phyloP scores from a whole-genome alignment of 2,797 vertebrate species.

The Gallinago solitaria region DNA sequence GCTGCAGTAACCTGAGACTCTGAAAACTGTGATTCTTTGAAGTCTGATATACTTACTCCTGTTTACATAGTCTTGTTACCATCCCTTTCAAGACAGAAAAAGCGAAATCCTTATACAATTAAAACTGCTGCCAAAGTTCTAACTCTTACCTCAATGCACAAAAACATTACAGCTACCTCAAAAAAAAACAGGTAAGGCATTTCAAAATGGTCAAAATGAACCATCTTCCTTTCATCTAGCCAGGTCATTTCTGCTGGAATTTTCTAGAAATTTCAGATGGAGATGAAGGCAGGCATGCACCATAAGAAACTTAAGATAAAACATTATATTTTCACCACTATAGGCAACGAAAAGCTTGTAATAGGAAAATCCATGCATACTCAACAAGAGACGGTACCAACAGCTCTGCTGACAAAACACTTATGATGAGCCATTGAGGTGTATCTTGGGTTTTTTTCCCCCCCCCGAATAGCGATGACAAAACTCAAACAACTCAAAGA shows the following conservation, averaged over 20 bases:
- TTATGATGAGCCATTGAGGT: neutral
- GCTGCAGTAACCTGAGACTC: neutral
- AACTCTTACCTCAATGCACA: neutral
- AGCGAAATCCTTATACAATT: neutral
- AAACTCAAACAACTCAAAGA: neutral
- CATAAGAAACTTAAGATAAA: neutral
- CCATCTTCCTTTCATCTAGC: neutral
- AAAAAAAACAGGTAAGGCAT: neutral
- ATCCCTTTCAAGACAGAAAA: neutral
- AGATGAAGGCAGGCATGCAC: neutral
- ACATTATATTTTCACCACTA: neutral
- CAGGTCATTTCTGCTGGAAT: neutral
- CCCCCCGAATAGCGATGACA: neutral
- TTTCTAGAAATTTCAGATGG: neutral
- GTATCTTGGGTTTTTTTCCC: neutral
- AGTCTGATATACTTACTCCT: neutral
- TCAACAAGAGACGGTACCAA: neutral
- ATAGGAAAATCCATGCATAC: neutral
- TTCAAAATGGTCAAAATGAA: neutral
- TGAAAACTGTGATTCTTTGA: neutral
- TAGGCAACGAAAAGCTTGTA: neutral
- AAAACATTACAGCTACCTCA: neutral
- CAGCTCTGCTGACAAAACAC: neutral
- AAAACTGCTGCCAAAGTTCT: neutral
- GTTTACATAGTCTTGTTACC: neutral